Evolutionary conservation across 1,140 invertebrate species (phyloP), one percentile per base, ranked within the genome.

Genomic region (Mya arenaria): DNA sequence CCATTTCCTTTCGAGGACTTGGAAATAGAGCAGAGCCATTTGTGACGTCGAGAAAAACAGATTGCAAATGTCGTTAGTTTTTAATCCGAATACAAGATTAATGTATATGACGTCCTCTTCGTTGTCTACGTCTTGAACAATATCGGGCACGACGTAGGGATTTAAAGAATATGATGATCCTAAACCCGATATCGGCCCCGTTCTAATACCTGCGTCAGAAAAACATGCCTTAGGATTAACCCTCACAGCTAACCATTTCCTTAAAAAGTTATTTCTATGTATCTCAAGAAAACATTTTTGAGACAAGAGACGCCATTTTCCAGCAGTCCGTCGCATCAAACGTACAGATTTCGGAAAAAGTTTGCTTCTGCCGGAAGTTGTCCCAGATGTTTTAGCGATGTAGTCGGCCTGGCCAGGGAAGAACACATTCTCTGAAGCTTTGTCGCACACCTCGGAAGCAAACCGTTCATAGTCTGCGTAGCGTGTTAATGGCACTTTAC

Each of bases 31-130:
- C 13, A 88, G 84, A 25, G 41, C 48, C 58, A 84, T 48, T 17
- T 74, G 73, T 44, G 78, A 44, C 4, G 75, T 80, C 41, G 88
- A 75, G 32, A 86, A 75, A 36, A 69, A 30, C 13, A 88, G 60
- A 72, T 86, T 89, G 15, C 55, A 75, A 6, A 73, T 58, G 34
- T 83, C 80, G 19, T 63, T 60, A n/a, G 80, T 55, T 32, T 87
- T 77, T 19, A 86, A 63, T 30, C 84, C 37, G 41, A 60, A 85
- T 34, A 72, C 28, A 4, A 65, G 60, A 78, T 68, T 82, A 17
- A 77, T 63, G 39, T 62, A 84, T 32, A 75, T 58, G 19, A 75
- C 82, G 52, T 19, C 66, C 48, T 56, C 25, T 63, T 85, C 83
- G 32, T 60, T 52, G 5, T 17, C 25, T 17, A 81, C 17, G 32